Percentiles rank a stretch among this genome's conserved stretches.
Conservation (phyloP, 2,797 vertebrate genomes). For the Babyrousa celebensis region DNA sequence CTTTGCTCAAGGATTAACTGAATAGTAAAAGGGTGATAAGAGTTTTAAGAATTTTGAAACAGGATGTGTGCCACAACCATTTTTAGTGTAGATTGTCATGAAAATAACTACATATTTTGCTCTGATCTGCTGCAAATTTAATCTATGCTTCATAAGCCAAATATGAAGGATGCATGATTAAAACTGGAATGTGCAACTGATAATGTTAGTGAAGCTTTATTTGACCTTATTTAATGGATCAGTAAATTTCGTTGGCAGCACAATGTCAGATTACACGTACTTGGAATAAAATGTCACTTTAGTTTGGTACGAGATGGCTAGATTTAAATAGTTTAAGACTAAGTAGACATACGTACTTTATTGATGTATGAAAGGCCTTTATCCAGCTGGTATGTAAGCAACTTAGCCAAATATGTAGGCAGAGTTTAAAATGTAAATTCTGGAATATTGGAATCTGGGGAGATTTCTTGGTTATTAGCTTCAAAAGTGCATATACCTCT, state of each 20-base stretch:
- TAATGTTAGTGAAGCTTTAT: neutral
- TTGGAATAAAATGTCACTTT: conserved; percentile 48
- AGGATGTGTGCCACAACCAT: neutral
- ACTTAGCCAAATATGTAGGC: neutral
- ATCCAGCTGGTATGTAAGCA: neutral
- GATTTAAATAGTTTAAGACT: conserved; percentile 46
- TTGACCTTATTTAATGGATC: conserved; percentile 9
- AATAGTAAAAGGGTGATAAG: conserved; percentile 19
- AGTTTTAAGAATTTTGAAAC: conserved; percentile 53
- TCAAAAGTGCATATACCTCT: conserved; percentile 22
- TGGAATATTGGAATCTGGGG: conserved; percentile 20
- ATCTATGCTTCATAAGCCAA: neutral
- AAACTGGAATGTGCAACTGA: conserved; percentile 43
- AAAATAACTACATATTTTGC: conserved; percentile 43
- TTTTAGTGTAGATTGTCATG: conserved; percentile 11
- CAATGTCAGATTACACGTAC: neutral
- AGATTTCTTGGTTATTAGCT: conserved; percentile 38
- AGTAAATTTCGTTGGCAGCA: conserved; percentile 42
- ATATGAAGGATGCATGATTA: conserved; percentile 26
- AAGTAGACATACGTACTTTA: neutral
- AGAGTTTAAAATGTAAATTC: conserved; percentile 24
- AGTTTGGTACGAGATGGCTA: conserved; percentile 39
- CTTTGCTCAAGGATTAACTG: neutral
- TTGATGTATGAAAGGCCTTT: neutral
- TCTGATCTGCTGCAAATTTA: conserved; percentile 45